These are phyloP conservation scores for Varecia variegata DNA, from an alignment of 2,797 vertebrate genomes.

Conservation along the genomic window DNA sequence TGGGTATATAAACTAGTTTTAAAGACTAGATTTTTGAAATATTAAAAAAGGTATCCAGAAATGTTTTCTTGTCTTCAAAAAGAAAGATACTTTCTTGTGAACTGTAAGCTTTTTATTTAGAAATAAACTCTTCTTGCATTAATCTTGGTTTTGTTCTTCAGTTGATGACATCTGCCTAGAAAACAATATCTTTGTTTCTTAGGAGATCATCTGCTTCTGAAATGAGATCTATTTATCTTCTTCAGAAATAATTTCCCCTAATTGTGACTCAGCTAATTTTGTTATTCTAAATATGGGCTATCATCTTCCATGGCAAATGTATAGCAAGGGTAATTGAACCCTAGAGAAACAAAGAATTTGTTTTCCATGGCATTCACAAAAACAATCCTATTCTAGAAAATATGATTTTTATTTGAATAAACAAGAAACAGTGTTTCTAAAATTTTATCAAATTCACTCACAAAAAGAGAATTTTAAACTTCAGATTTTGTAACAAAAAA, in stretches of 20 bases:
- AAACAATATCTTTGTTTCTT: slow-evolving; percentile 65
- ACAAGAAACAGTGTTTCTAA: slow-evolving; percentile 49
- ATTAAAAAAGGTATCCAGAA: not conserved
- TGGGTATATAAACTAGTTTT: not conserved
- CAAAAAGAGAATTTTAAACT: slow-evolving; percentile 54
- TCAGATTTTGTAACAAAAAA: slow-evolving; percentile 32
- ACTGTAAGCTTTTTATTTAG: slow-evolving; percentile 46
- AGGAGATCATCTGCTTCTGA: slow-evolving; percentile 56
- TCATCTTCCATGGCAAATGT: slow-evolving; percentile 4
- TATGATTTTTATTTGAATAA: slow-evolving; percentile 54
- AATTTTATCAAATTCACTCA: slow-evolving; percentile 38
- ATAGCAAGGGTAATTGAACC: slow-evolving; percentile 25
- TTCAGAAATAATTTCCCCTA: slow-evolving; percentile 60
- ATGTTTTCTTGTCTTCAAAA: slow-evolving; percentile 21
- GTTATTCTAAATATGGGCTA: slow-evolving; percentile 38
- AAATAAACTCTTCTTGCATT: slow-evolving; percentile 20
- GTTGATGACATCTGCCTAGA: slow-evolving; percentile 37
- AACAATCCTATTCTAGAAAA: slow-evolving; percentile 58
- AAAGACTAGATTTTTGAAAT: not conserved
- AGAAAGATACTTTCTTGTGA: slow-evolving; percentile 23
- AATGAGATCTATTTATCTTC: slow-evolving; percentile 60
- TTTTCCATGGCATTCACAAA: slow-evolving; percentile 34
- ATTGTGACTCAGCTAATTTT: slow-evolving; percentile 57
- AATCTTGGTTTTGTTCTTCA: slow-evolving; percentile 48
- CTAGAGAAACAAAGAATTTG: slow-evolving; percentile 55